Percentiles rank a stretch among this genome's conserved stretches.
Evolutionary conservation across 2,888 invertebrate species (phyloP).

Genomic region (Koerneria pararmatus): DNA sequence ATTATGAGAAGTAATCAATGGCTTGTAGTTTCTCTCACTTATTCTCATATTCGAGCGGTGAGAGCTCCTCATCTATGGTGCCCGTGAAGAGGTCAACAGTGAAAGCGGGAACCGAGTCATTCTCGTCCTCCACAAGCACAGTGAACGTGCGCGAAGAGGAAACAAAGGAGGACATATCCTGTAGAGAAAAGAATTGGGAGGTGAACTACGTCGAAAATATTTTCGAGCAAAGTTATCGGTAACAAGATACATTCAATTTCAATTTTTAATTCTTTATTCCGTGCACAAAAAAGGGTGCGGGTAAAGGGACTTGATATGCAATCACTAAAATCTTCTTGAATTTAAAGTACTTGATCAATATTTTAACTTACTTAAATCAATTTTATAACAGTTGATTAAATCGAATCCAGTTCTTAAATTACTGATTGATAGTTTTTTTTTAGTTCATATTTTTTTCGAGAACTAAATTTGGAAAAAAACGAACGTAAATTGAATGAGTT

Average conservation of each 20-base stretch:
- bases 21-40: constrained; percentile 24
- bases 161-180: constrained; percentile 51
- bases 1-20: not conserved
- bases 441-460: too few relatives aligned
- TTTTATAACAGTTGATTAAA: not conserved
- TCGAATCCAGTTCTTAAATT: too few relatives aligned
- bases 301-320: too few relatives aligned
- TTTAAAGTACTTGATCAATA: too few relatives aligned
- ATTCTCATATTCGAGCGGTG: constrained; percentile 48
- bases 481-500: too few relatives aligned
- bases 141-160: constrained; percentile 80
- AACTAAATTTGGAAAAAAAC: too few relatives aligned
- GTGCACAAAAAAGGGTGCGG: too few relatives aligned
- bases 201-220: not conserved
- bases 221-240: not conserved
- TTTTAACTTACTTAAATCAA: too few relatives aligned
- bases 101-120: constrained; percentile 74
- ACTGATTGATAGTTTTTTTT: too few relatives aligned
- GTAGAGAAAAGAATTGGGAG: constrained; percentile 11
- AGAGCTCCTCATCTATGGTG: constrained; percentile 53
- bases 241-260: too few relatives aligned
- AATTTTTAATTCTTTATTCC: too few relatives aligned
- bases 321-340: too few relatives aligned
- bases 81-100: constrained; percentile 58
- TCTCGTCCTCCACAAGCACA: constrained; percentile 90